These are phyloP conservation scores for Chloroceryle inda DNA, from an alignment of 2,797 vertebrate genomes.

Conservation along the genomic window DNA sequence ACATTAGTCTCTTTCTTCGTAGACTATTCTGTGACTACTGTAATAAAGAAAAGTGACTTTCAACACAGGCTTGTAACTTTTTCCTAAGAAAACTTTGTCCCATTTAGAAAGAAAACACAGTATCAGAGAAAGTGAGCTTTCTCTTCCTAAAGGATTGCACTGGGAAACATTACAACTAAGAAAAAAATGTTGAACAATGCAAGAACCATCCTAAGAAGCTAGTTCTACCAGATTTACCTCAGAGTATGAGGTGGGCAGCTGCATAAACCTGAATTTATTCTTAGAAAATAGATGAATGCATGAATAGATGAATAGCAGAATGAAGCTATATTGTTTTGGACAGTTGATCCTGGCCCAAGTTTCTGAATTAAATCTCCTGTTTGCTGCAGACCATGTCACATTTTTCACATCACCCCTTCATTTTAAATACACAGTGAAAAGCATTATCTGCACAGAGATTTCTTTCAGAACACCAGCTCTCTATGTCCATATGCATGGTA, in stretches of 20 bases:
- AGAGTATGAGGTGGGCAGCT: background rate
- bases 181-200: background rate
- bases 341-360: background rate
- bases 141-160: background rate
- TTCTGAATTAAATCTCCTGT: background rate
- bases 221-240: background rate
- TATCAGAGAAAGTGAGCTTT: background rate
- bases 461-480: background rate
- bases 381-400: background rate
- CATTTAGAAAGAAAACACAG: background rate
- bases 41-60: background rate
- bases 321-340: background rate
- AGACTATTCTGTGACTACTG: background rate
- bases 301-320: background rate
- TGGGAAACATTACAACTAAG: background rate
- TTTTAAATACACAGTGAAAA: background rate
- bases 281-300: background rate
- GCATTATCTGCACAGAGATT: background rate
- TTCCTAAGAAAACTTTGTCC: background rate
- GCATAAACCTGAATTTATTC: background rate
- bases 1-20: background rate
- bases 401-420: background rate
- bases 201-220: background rate
- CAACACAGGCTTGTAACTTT: background rate
- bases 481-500: background rate